Percentiles rank a stretch among this genome's conserved stretches.
Evolutionary conservation across 2,797 vertebrate genomes (phyloP).

Genomic region (Cuculus canorus): DNA sequence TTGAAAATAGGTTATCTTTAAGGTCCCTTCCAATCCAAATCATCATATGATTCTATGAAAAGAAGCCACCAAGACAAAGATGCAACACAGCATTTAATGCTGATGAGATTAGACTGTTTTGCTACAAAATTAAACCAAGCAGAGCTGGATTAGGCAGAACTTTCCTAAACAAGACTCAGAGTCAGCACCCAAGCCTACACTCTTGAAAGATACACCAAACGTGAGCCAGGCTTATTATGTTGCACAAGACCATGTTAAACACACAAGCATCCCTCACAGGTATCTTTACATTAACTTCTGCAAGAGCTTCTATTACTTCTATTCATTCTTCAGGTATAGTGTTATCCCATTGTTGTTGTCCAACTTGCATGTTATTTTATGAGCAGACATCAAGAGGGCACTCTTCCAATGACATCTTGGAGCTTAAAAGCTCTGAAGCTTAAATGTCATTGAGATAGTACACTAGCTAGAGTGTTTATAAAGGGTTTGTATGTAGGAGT

Average conservation of each 20-base stretch:
- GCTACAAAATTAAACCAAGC: neutral
- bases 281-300: neutral
- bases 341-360: neutral
- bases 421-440: neutral
- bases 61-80: neutral
- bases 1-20: too few relatives aligned
- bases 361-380: accelerated
- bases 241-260: neutral
- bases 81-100: neutral
- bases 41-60: neutral
- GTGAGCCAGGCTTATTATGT: neutral
- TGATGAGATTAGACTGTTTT: neutral
- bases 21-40: too few relatives aligned
- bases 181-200: neutral
- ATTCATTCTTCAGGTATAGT: neutral
- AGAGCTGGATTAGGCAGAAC: neutral
- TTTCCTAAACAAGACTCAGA: neutral
- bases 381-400: neutral
- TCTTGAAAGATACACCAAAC: neutral
- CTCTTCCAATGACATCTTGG: neutral
- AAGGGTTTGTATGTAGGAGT: neutral
- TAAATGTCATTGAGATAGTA: neutral
- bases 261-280: neutral
- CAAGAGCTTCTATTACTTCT: neutral
- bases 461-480: neutral